A percentile compares a stretch with the other conserved stretches of the same genome.
Evolutionary conservation across 2,797 vertebrate species (phyloP).

Genomic region (Triplophysa yarkandensis): DNA sequence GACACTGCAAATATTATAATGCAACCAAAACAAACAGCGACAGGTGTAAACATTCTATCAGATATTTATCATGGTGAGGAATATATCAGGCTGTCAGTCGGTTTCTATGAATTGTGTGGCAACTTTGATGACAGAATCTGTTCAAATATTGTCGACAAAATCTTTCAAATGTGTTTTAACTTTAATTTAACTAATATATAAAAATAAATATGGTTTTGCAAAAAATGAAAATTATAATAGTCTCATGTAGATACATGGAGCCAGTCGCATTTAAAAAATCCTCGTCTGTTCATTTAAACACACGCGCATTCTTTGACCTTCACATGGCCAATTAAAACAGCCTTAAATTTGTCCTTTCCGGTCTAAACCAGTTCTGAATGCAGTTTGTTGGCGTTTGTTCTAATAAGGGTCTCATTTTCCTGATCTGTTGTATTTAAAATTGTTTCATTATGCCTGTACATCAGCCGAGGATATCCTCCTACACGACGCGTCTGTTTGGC

Average conservation of each 20-base stretch:
- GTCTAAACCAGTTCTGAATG: conserved; percentile 26
- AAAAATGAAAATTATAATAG: conserved; percentile 1
- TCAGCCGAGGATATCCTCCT: conserved; percentile 14
- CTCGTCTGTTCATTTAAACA: conserved; percentile 43
- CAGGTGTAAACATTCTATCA: not conserved
- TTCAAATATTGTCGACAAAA: too few relatives aligned
- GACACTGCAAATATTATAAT: conserved; percentile 16
- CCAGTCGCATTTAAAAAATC: conserved; percentile 26
- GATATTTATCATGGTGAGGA: not conserved
- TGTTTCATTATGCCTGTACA: conserved; percentile 30
- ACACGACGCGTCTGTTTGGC: conserved; percentile 14
- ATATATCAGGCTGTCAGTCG: not conserved
- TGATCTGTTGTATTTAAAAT: conserved; percentile 48
- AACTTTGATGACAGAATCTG: not conserved
- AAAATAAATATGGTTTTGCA: not conserved
- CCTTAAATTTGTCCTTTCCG: conserved; percentile 43
- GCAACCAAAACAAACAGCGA: conserved; percentile 5
- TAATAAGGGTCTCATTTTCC: conserved; percentile 34
- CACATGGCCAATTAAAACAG: conserved; percentile 54
- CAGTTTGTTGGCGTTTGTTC: conserved; percentile 22
- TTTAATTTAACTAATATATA: not conserved
- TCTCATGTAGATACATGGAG: not conserved
- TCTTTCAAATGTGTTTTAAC: not conserved
- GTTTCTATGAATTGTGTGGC: not conserved
- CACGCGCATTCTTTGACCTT: conserved; percentile 51